These are phyloP conservation scores for Drosophila tropicalis DNA, from an alignment of 1,140 invertebrate species.

Conservation along the genomic window DNA sequence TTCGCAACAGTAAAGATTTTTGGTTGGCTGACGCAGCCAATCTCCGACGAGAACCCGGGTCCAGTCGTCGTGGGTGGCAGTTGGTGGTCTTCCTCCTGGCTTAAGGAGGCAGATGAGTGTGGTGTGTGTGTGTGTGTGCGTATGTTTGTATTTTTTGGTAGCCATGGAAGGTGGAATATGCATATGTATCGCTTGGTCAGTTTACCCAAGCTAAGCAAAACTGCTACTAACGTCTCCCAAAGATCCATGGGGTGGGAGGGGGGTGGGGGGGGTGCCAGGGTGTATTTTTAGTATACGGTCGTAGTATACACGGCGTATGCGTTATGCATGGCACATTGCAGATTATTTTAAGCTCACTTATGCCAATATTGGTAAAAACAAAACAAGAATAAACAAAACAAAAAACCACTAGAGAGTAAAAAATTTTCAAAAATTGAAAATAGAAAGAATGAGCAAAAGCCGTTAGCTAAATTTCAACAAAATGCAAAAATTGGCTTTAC, in stretches of 20 bases:
- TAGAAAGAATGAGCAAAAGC: conserved; percentile 3
- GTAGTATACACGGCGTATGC: conserved; percentile 58
- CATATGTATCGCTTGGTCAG: conserved; percentile 20
- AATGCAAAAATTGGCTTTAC: too few relatives aligned
- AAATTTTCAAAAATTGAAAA: not conserved
- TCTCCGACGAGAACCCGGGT: conserved; percentile 64
- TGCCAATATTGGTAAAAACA: not conserved
- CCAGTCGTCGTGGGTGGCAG: conserved; percentile 51
- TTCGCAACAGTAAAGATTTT: conserved; percentile 82
- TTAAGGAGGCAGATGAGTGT: not conserved
- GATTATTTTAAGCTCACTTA: conserved; percentile 44
- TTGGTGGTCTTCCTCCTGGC: conserved; percentile 19
- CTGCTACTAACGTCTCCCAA: conserved; percentile 30
- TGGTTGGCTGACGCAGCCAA: conserved; percentile 81
- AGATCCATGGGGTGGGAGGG: too few relatives aligned
- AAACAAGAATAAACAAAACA: conserved; percentile 12
- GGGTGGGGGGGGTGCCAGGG: not conserved
- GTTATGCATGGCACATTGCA: conserved; percentile 57
- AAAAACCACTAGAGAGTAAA: not conserved
- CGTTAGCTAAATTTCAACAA: too few relatives aligned
- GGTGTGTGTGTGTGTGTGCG: conserved; percentile 5
- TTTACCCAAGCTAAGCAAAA: conserved; percentile 41
- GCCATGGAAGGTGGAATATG: conserved; percentile 5
- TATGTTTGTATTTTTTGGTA: not conserved
- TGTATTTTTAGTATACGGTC: conserved; percentile 15